Base-by-base conservation (phyloP, 2,113 vertebrate species). In the Gadus chalcogrammus region DNA sequence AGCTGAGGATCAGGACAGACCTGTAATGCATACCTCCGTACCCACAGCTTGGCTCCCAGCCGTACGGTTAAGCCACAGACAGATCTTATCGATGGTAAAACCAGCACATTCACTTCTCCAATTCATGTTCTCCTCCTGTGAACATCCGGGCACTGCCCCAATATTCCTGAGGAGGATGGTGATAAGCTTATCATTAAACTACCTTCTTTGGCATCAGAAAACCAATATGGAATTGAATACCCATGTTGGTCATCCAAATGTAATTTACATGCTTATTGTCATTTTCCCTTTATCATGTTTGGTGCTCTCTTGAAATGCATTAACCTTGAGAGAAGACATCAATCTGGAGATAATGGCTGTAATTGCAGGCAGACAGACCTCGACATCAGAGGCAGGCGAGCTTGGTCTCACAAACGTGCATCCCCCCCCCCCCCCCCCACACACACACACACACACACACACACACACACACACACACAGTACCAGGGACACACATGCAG, bases 261-360 rank as follows among this genome's bases (percentile, higher is more conserved):
- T 88, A 75, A 82, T 82, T 83, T 81, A 72, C 76, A 71, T 76
- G 74, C 78, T 81, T 85, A 87, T 82, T 85, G 79, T 87, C 69
- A 86, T 88, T 85, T 79, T 74, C 68, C 62, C 70, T 77, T 84
- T 65, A 81, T 82, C 71, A 72, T 48, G 69, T 90, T 80, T 78
- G 70, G 66, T 78, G 70, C 82, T 70, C 72, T 75, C 72, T 75
- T 73, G 77, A 82, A 80, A 75, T 72, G 78, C 84, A 89, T 90
- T 86, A 85, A 74, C 72, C 82, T 79, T 71, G 72, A 76, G 78
- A 87, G 82, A 76, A 75, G 81, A 83, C 82, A 88, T 89, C 83
- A 82, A 88, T 90, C 82, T 77, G 79, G 35, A 61, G 72, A 78
- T 89, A 86, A 90, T 87, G 85, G 82, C 68, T 65, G 69, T 89